These are phyloP conservation scores for Mycogona germanica DNA, from an alignment of 2,888 invertebrate species.

Conservation along the genomic window DNA sequence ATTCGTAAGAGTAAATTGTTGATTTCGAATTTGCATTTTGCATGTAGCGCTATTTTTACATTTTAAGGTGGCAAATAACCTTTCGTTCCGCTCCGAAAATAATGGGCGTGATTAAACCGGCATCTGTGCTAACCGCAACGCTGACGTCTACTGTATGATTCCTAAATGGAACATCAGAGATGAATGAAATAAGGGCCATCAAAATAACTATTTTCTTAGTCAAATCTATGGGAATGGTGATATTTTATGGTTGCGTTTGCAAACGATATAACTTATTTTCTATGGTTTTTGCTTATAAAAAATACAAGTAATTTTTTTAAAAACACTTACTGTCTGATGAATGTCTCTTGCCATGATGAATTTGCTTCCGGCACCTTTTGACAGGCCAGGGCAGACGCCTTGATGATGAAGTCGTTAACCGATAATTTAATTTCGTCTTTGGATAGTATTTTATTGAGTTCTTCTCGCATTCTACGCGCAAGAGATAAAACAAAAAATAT, in stretches of 20 bases:
- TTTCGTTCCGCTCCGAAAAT: constrained; percentile 81
- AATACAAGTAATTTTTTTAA: no score
- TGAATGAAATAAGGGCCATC: no score
- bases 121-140: constrained; percentile 91
- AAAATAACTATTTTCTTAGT: no score
- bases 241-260: no score
- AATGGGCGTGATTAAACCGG: constrained; percentile 93
- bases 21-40: no score
- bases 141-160: constrained; percentile 87
- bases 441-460: constrained; percentile 58
- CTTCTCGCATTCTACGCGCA: constrained; percentile 46
- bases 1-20: no score
- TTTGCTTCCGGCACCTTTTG: constrained; percentile 86
- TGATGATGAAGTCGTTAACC: constrained; percentile 91
- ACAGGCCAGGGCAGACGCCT: constrained; percentile 80
- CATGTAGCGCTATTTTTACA: no score
- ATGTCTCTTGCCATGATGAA: constrained; percentile 86
- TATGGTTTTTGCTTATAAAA: no score
- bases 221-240: no score
- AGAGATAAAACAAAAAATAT: not conserved
- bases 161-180: constrained; percentile 42
- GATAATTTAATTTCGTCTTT: constrained; percentile 76
- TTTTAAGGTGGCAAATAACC: constrained; percentile 31
- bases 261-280: no score
- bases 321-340: constrained; percentile 71